Conservation (phyloP, 2,113 vertebrate species). For the Anoura caudifer region DNA sequence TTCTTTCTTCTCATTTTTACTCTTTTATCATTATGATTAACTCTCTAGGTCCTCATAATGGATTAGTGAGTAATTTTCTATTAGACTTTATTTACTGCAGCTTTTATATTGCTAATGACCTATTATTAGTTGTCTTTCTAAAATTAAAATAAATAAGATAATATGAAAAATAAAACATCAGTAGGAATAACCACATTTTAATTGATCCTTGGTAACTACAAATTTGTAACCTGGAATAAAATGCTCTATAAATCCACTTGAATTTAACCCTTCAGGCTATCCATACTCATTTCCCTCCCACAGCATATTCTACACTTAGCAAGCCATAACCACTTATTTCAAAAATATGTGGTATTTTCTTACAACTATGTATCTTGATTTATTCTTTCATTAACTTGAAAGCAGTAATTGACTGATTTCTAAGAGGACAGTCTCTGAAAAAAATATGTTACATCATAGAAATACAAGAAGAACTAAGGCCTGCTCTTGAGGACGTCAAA, state of each 20-base stretch:
- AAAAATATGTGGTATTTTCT: background rate
- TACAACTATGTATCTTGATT: background rate
- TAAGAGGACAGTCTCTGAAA: background rate
- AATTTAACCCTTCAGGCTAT: background rate
- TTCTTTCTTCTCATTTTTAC: background rate
- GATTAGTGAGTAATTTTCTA: background rate
- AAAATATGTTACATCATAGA: background rate
- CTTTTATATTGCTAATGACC: background rate
- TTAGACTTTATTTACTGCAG: background rate
- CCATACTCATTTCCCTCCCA: background rate
- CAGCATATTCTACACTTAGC: background rate
- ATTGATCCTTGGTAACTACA: background rate
- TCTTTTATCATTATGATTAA: background rate
- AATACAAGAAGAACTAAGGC: background rate
- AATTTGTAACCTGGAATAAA: background rate
- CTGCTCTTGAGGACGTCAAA: background rate
- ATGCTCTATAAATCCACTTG: background rate
- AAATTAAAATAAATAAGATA: background rate
- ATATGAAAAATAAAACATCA: background rate
- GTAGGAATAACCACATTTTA: background rate
- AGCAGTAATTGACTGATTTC: background rate
- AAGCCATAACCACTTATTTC: background rate
- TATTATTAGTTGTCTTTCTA: background rate
- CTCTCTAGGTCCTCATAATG: background rate
- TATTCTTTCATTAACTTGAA: background rate